Conservation (phyloP, 1,140 invertebrate species). For the Dendroctonus ponderosae region DNA sequence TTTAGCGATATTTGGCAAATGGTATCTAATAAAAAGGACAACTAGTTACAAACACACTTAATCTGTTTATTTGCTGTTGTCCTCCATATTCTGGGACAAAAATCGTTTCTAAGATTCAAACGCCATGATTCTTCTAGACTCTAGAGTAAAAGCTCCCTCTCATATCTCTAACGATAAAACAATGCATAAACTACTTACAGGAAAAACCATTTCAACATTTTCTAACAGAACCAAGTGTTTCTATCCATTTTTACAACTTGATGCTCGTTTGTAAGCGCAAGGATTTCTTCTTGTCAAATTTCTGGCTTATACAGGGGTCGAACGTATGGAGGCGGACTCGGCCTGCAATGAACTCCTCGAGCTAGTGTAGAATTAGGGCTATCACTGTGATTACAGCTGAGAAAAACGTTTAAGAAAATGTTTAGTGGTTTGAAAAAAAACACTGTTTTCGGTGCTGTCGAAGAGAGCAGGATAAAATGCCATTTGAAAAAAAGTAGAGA, state of each 20-base stretch:
- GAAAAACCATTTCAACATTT: neutral
- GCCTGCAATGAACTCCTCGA: slow-evolving; percentile 45
- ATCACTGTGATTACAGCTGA: slow-evolving; percentile 38
- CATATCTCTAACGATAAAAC: too few species aligned
- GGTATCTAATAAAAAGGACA: too few species aligned
- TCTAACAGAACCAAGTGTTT: slow-evolving; percentile 47
- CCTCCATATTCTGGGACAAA: too few species aligned
- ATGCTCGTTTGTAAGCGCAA: neutral
- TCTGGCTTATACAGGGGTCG: slow-evolving; percentile 44
- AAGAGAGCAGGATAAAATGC: too few species aligned
- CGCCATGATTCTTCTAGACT: too few species aligned
- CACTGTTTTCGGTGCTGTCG: too few species aligned
- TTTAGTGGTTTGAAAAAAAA: neutral
- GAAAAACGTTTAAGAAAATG: neutral
- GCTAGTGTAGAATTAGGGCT: slow-evolving; percentile 45
- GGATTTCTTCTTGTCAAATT: slow-evolving; percentile 41
- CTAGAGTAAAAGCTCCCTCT: too few species aligned
- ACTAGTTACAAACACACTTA: too few species aligned
- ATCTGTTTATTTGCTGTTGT: too few species aligned
- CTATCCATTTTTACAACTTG: slow-evolving; percentile 19
- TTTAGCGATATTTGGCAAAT: too few species aligned
- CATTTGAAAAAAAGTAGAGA: too few species aligned
- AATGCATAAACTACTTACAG: neutral
- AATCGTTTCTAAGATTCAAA: too few species aligned
- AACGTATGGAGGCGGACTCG: slow-evolving; percentile 47